Evolutionary conservation across 2,888 invertebrate species (phyloP).

Genomic region (Dendrolimus pini): DNA sequence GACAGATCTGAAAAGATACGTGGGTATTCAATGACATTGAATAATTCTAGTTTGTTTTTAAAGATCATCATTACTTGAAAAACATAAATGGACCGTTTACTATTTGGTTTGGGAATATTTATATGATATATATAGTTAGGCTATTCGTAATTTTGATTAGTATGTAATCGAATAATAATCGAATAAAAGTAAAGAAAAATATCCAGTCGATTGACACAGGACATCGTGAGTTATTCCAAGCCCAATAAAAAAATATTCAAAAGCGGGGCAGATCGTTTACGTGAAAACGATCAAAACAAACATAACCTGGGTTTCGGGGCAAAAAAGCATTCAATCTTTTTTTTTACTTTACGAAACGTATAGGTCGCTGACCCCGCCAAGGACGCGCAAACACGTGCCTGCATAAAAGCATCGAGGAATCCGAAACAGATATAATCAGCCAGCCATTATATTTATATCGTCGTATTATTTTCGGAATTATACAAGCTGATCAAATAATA

Average conservation of each 20-base stretch:
- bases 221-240: not conserved
- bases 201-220: not conserved
- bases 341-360: slow-evolving; percentile 38
- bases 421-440: not conserved
- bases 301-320: slow-evolving; percentile 45
- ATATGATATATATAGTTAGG: too few species aligned
- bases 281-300: slow-evolving; percentile 72
- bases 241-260: slow-evolving; percentile 29
- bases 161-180: too few species aligned
- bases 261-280: slow-evolving; percentile 50
- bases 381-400: slow-evolving; percentile 66
- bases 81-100: too few species aligned
- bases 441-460: not conserved
- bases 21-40: too few species aligned
- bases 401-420: slow-evolving; percentile 22
- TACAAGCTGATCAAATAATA: not conserved
- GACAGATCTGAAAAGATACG: too few species aligned
- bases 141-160: too few species aligned
- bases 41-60: too few species aligned
- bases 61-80: too few species aligned
- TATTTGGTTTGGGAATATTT: too few species aligned
- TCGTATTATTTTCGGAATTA: not conserved
- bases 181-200: not conserved
- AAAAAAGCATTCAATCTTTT: slow-evolving; percentile 55
- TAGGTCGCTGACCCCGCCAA: slow-evolving; percentile 65